These are phyloP conservation scores for Mormyrus iriodes DNA, from an alignment of 2,113 vertebrate genomes.

Conservation along the genomic window DNA sequence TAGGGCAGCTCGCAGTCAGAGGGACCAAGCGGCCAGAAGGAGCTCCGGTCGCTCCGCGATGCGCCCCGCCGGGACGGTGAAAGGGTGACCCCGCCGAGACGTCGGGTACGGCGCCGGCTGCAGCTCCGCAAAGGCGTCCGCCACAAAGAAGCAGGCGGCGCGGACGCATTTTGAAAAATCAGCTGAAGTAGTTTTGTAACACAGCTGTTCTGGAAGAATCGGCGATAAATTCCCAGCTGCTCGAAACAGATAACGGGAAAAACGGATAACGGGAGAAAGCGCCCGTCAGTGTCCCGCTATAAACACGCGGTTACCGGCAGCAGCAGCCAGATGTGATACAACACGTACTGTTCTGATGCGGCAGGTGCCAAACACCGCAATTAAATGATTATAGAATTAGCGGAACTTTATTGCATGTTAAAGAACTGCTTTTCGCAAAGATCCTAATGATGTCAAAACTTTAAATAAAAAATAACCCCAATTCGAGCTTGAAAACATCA, in stretches of 20 bases:
- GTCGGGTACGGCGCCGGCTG: not conserved
- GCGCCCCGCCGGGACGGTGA: not conserved
- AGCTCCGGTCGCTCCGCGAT: slow-evolving; percentile 19
- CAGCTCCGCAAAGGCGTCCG: not conserved
- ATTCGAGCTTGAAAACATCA: not conserved
- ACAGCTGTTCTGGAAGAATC: not conserved
- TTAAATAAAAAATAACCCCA: not conserved
- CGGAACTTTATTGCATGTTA: not conserved
- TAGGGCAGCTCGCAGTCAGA: slow-evolving; percentile 38
- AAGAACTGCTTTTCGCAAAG: not conserved
- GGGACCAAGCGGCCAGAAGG: slow-evolving; percentile 39
- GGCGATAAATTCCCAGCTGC: not conserved
- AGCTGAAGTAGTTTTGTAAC: not conserved
- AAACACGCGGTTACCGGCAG: not conserved
- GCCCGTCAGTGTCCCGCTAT: not conserved
- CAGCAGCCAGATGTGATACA: not conserved
- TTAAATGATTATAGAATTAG: not conserved
- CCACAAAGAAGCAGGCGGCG: not conserved
- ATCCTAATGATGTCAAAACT: not conserved
- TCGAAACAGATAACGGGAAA: not conserved
- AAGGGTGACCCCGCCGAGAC: not conserved
- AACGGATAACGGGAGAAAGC: not conserved
- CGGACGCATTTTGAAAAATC: not conserved
- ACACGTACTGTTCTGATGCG: not conserved
- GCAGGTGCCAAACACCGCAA: not conserved